A percentile compares a stretch with the other conserved stretches of the same genome.
phyloP scores from a whole-genome alignment of 2,113 vertebrate species.

The Dolichotis patagonum region DNA sequence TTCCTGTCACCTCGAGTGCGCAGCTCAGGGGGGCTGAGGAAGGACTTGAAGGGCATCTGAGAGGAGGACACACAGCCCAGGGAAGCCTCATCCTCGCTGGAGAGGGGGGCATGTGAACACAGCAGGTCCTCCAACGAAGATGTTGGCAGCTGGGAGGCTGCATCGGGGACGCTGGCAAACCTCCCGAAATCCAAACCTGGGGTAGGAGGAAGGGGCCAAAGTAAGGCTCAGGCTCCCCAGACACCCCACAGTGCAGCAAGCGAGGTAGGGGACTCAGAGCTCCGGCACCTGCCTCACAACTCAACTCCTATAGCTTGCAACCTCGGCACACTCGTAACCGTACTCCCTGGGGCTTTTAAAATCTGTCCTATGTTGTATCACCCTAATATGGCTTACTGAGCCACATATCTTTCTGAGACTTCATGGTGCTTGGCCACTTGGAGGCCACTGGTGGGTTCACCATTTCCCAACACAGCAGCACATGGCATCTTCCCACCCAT shows the following conservation, averaged over 20 bases:
- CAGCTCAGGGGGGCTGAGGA: constrained; percentile 47
- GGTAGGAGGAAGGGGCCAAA: neutral
- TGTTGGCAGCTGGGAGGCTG: constrained; percentile 7
- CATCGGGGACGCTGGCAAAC: neutral
- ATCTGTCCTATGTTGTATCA: fast-evolving
- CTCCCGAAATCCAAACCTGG: constrained; percentile 69
- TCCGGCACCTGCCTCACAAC: neutral
- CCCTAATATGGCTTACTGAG: neutral
- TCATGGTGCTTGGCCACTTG: neutral
- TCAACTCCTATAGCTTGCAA: neutral
- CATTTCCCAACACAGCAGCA: fast-evolving
- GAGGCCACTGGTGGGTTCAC: neutral
- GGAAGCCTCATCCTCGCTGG: constrained; percentile 34
- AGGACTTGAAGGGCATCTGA: constrained; percentile 69
- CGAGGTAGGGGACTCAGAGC: fast-evolving
- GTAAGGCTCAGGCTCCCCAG: neutral
- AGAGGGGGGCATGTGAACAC: constrained; percentile 64
- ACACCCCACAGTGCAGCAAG: fast-evolving
- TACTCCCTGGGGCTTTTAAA: neutral
- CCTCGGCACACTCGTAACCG: neutral
- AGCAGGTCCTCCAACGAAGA: constrained; percentile 77
- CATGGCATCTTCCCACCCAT: neutral
- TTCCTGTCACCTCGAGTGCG: constrained; percentile 42
- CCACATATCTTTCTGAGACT: neutral
- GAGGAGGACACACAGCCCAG: constrained; percentile 46